These are phyloP conservation scores for Strix uralensis DNA, from an alignment of 2,113 vertebrate genomes.

Conservation along the genomic window DNA sequence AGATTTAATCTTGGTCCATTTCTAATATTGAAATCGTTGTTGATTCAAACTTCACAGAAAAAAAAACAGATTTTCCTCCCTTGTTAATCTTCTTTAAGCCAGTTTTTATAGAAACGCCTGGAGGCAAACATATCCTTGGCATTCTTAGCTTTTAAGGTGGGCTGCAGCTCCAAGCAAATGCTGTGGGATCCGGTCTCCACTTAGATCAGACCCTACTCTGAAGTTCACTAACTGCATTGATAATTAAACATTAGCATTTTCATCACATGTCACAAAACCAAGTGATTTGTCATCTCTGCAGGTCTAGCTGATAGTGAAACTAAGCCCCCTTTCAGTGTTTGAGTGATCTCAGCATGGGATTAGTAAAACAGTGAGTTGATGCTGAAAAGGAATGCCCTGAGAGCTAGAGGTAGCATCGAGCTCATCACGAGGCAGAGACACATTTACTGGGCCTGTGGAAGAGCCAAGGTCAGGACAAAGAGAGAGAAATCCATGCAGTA, in stretches of 20 bases:
- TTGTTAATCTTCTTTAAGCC: neutral
- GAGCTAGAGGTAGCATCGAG: neutral
- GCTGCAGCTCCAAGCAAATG: neutral
- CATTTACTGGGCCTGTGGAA: neutral
- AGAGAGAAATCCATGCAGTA: neutral
- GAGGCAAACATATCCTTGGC: neutral
- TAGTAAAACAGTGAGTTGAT: neutral
- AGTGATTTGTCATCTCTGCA: neutral
- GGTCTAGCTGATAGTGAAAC: neutral
- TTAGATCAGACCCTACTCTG: neutral
- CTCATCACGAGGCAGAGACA: neutral
- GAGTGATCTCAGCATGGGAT: neutral
- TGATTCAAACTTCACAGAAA: neutral
- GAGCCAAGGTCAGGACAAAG: slow-evolving; percentile 61
- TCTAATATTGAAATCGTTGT: neutral
- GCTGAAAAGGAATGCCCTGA: neutral
- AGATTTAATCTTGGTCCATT: neutral
- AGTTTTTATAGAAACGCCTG: neutral
- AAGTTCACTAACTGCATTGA: neutral
- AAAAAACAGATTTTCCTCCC: neutral
- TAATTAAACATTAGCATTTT: neutral
- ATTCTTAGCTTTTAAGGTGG: neutral
- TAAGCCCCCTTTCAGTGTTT: neutral
- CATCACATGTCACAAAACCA: neutral
- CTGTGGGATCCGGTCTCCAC: neutral